Evolutionary conservation across 2,888 invertebrate species (phyloP), one percentile per base, ranked within the genome.

Genomic region (Tribolium freemani): DNA sequence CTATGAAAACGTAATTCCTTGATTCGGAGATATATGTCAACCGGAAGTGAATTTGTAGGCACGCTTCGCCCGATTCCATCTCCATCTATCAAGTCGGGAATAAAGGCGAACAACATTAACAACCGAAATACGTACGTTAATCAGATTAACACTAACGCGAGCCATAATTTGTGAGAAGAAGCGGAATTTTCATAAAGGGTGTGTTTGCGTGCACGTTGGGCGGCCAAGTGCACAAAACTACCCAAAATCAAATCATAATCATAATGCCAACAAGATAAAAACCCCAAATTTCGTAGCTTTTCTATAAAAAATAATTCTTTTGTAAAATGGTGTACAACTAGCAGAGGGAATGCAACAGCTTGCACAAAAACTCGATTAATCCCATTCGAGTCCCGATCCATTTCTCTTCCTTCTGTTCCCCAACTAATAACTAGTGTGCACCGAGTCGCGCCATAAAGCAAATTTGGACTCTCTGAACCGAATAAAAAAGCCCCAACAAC

Each of bases 11-110:
- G 53, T 64, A 64, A 50, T 64, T 64, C 64, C 61, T 61, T 61
- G 48, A 61, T 61, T 45, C 45, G 58, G 74, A 76, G 78, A 77
- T 77, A 74, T 77, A 77, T 76, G 73, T 72, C 74, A 71, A 77
- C 75, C 73, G 78, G 78, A 79, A 77, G 76, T 71, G 74, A 77
- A 77, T 79, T 79, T 78, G 75, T 76, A 76, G 72, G 74, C 76
- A 76, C 75, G 78, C 78, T 78, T 74, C 71, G 74, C 74, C 75
- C 64, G 77, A 76, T 78, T 76, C 73, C 75, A 78, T 78, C 76
- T 74, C 76, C 74, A 78, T 76, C 73, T 75, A 80, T 78, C 78
- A 78, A 77, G 73, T 66, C 67, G 71, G 58, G 75, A 70, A 77
- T 76, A 75, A 77, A 75, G 75, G 72, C 77, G 56, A 58, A 44